A percentile compares a stretch with the other conserved stretches of the same genome.
phyloP scores from a whole-genome alignment of 2,113 vertebrate species.

The Limanda limanda region DNA sequence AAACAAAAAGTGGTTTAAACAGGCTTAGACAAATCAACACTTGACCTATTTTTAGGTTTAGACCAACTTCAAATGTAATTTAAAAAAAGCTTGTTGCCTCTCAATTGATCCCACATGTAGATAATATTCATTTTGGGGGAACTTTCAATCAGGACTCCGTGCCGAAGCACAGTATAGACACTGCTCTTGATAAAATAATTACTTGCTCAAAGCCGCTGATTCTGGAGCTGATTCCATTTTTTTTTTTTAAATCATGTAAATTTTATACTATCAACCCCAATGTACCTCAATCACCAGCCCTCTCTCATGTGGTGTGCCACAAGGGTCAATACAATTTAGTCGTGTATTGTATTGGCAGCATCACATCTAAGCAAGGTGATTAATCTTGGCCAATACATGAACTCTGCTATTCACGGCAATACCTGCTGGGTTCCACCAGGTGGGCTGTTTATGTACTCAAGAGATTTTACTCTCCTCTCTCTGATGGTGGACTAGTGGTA shows the following conservation, averaged over 20 bases:
- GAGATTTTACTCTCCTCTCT: no score
- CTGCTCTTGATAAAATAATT: not conserved
- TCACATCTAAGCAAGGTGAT: not conserved
- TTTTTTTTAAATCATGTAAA: no score
- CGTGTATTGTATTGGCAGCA: not conserved
- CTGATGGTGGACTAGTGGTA: no score
- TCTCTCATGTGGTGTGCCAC: no score
- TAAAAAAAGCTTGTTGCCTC: not conserved
- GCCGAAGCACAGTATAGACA: not conserved
- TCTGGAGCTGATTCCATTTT: not conserved
- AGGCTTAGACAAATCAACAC: not conserved
- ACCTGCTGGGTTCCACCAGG: conserved; percentile 6
- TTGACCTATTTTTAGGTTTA: not conserved
- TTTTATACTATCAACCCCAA: no score
- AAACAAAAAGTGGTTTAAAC: not conserved
- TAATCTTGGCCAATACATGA: not conserved
- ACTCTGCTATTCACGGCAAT: no score
- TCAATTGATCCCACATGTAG: not conserved
- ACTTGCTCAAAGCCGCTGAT: not conserved
- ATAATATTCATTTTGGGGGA: not conserved
- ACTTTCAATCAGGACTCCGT: not conserved
- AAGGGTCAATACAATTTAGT: no score
- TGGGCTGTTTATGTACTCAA: conserved; percentile 28
- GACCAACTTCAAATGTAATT: not conserved
- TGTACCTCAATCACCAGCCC: no score